Evolutionary conservation across 2,113 vertebrate genomes (phyloP), one percentile per base, ranked within the genome.

Genomic region (Psettodes erumei): DNA sequence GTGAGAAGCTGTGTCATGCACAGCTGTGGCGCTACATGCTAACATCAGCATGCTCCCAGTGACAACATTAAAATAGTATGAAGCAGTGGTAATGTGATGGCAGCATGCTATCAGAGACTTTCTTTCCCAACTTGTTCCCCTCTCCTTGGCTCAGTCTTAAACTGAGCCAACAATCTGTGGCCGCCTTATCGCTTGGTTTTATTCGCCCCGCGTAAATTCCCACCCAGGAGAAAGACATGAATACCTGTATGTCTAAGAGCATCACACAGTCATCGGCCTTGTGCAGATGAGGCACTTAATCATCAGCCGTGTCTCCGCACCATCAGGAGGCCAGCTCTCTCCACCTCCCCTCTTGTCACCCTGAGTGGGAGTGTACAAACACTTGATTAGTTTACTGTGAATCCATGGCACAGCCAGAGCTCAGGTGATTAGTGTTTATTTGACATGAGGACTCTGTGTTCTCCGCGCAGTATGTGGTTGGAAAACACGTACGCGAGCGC

Each of bases 381-480:
- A 74, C 47, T 83, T 79, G 62, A 89, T 89, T 81, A 77, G 40
- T 33, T 50, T 7, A 43, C 27, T 25, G 68, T 25, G 67, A 69
- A 54, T 77, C 56, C 81, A 80, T 70, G 79, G 13, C 53, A 35
- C 28, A 18, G 25, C 32, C 70, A 19, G 15, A 28, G 18, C 53
- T 10, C 23, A 55, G 65, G 32, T 72, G 43, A 86, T 91, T 83
- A 83, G 71, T 47, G 37, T n/a, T 47, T 71, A 65, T 69, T 67
- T 66, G 51, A 79, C 54, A 63, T 27, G 27, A 55, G 21, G 50
- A 53, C 47, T 18, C 23, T 0, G 27, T 75, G 62, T 71, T 63
- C 74, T 54, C 33, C 18, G 5, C 78, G 47, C 82, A 42, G 79
- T 30, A 38, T 63, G 75, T 47, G 68, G 69, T 42, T 21, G n/a